Evolutionary conservation across 2,888 invertebrate species (phyloP).

Genomic region (Diadegma fenestrale): DNA sequence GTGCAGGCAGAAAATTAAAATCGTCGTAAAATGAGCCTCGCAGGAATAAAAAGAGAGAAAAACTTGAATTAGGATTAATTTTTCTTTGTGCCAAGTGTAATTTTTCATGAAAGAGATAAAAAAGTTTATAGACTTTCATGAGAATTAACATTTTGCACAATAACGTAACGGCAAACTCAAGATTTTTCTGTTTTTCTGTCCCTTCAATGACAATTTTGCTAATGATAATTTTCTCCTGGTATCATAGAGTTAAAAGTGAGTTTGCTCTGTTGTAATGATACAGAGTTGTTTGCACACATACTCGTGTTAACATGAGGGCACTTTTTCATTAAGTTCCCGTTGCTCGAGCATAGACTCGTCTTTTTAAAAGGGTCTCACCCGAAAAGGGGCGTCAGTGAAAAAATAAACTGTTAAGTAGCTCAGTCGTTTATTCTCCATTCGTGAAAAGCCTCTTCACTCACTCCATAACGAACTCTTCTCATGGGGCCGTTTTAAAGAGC

Average conservation of each 20-base stretch:
- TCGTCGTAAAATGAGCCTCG: no score
- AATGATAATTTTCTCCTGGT: background rate
- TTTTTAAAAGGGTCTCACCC: background rate
- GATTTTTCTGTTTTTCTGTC: no score
- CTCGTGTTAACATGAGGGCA: background rate
- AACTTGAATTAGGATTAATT: no score
- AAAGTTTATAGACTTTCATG: no score
- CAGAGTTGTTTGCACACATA: slow-evolving; percentile 33
- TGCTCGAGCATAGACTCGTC: background rate
- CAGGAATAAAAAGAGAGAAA: no score
- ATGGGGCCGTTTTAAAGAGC: background rate
- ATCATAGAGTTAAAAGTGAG: slow-evolving; percentile 47
- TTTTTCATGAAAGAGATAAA: no score
- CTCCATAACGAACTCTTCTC: background rate
- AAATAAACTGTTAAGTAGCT: background rate
- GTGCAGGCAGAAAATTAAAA: no score
- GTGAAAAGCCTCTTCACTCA: background rate
- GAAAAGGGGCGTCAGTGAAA: background rate
- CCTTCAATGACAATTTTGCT: no score
- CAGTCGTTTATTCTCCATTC: background rate
- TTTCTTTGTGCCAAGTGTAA: no score
- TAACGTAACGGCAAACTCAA: no score
- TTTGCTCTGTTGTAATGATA: slow-evolving; percentile 42
- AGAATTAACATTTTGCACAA: no score
- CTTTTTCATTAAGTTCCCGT: background rate